Conservation (phyloP, 2,888 invertebrate genomes). For the Dioctria linearis region DNA sequence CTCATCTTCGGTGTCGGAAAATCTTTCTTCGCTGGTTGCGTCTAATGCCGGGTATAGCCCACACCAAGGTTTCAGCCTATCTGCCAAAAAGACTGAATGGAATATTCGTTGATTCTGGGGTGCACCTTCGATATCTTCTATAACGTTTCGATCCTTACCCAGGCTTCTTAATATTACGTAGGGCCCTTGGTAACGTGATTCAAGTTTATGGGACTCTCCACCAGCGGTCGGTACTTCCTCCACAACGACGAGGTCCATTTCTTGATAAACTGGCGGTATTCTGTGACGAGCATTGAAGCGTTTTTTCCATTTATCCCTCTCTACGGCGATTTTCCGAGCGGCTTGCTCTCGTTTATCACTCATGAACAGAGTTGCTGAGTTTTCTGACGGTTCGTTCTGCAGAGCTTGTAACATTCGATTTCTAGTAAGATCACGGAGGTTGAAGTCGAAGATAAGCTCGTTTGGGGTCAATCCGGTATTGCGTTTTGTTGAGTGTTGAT, state of each 20-base stretch:
- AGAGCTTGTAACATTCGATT: too few relatives aligned
- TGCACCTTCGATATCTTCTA: too few relatives aligned
- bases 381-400: too few relatives aligned
- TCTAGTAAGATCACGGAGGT: too few relatives aligned
- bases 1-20: too few relatives aligned
- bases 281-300: not conserved
- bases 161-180: not conserved
- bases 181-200: not conserved
- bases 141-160: not conserved
- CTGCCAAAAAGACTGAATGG: not conserved
- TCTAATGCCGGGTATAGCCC: not conserved
- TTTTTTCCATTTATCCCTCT: not conserved
- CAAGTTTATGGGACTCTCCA: not conserved
- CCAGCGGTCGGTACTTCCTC: not conserved
- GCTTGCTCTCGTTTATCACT: too few relatives aligned
- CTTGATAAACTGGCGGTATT: not conserved
- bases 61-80: not conserved
- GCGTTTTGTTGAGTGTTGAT: too few relatives aligned
- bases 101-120: not conserved
- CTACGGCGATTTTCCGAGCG: not conserved
- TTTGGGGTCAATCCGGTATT: too few relatives aligned
- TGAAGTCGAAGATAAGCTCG: too few relatives aligned
- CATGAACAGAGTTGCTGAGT: too few relatives aligned
- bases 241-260: not conserved
- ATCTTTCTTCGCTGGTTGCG: too few relatives aligned